Evolutionary conservation across 2,113 vertebrate genomes (phyloP).

Genomic region (Crotalus helleri): DNA sequence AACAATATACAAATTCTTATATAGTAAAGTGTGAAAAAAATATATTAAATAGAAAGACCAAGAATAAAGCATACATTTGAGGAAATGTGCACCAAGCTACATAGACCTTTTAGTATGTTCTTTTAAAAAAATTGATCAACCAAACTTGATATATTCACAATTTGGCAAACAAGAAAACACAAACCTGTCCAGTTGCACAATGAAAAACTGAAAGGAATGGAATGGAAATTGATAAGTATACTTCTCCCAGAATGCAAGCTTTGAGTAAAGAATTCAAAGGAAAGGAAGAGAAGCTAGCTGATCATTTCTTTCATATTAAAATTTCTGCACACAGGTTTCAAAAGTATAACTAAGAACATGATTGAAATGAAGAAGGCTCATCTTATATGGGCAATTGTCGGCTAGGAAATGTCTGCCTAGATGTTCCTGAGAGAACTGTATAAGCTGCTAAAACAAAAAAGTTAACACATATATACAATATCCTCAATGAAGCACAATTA

Average conservation of each 20-base stretch:
- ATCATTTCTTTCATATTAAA: neutral
- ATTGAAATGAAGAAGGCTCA: neutral
- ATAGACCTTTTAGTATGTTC: neutral
- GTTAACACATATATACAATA: neutral
- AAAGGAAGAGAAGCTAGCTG: neutral
- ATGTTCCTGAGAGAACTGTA: neutral
- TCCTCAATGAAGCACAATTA: neutral
- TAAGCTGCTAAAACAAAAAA: neutral
- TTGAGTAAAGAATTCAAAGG: neutral
- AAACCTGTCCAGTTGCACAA: neutral
- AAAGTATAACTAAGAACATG: neutral
- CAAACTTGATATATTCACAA: neutral
- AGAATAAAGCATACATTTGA: neutral
- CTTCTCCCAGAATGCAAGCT: neutral
- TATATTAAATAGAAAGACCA: neutral
- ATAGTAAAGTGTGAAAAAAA: neutral
- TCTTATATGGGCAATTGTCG: neutral
- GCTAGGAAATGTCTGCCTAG: neutral
- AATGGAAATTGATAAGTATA: neutral
- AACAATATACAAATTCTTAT: neutral
- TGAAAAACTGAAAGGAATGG: neutral
- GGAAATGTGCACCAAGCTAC: neutral
- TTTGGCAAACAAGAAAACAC: neutral
- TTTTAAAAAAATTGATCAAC: neutral
- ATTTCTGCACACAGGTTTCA: neutral